A percentile compares a stretch with the other conserved stretches of the same genome.
Evolutionary conservation across 2,888 invertebrate species (phyloP).

Genomic region (Lithodes maja): DNA sequence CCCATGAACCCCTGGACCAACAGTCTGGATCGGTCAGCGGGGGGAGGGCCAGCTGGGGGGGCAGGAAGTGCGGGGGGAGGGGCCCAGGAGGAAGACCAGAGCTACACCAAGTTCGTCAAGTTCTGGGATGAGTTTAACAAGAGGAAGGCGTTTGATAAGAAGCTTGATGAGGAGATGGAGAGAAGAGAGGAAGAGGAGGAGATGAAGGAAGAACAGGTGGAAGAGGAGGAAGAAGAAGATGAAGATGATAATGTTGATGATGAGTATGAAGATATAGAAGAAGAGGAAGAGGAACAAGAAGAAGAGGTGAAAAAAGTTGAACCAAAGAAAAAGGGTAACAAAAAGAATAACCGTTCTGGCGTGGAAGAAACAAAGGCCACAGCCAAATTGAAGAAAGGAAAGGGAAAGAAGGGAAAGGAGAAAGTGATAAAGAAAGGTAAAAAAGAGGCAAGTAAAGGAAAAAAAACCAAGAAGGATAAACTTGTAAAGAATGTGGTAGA

Average conservation of each 20-base stretch:
- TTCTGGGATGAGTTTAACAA: slow-evolving; percentile 69
- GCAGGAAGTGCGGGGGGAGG: neutral
- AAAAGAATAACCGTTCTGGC: neutral
- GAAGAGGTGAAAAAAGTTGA: slow-evolving; percentile 29
- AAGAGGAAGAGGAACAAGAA: slow-evolving; percentile 50
- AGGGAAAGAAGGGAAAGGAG: neutral
- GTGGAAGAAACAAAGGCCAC: neutral
- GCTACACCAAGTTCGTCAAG: slow-evolving; percentile 70
- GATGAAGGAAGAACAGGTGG: neutral
- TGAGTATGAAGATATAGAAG: slow-evolving; percentile 8
- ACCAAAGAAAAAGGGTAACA: neutral
- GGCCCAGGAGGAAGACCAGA: slow-evolving; percentile 23
- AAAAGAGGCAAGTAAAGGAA: neutral
- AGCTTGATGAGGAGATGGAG: slow-evolving; percentile 36
- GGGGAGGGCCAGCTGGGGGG: slow-evolving; percentile 71
- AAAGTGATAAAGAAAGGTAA: neutral
- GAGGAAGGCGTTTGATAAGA: slow-evolving; percentile 53
- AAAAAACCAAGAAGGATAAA: neutral
- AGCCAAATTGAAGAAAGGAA: neutral
- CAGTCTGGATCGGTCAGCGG: slow-evolving; percentile 58
- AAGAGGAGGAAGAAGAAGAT: slow-evolving; percentile 33
- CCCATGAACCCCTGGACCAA: slow-evolving; percentile 45
- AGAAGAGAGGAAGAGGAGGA: slow-evolving; percentile 54
- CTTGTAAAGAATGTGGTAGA: neutral
- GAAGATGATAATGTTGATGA: slow-evolving; percentile 11